phyloP scores from a whole-genome alignment of 2,797 vertebrate genomes.

The Iguana delicatissima region DNA sequence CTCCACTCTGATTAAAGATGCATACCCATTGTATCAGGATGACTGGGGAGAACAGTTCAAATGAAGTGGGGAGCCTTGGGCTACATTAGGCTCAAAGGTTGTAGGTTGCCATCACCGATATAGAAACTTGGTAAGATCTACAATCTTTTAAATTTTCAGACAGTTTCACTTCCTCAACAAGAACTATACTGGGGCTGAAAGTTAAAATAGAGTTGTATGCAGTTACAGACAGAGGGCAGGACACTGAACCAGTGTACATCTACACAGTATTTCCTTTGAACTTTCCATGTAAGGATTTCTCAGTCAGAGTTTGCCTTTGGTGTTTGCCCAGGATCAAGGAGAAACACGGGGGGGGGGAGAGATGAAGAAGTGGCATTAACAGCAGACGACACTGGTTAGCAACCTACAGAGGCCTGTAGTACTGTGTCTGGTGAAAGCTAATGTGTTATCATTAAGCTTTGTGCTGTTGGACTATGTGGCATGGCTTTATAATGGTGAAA shows the following conservation, averaged over 20 bases:
- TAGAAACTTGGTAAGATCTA: neutral
- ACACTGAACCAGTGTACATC: neutral
- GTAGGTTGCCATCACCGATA: neutral
- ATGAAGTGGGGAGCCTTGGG: neutral
- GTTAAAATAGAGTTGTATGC: neutral
- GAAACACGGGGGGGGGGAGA: no score
- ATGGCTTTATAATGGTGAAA: neutral
- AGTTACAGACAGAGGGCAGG: neutral
- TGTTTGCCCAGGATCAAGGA: neutral
- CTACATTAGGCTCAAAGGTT: neutral
- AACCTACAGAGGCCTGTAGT: neutral
- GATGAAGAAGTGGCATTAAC: neutral
- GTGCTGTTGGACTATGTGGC: neutral
- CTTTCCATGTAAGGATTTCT: no score
- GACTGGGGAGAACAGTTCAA: no score
- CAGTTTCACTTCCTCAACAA: neutral
- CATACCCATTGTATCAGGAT: no score
- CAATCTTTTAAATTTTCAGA: neutral
- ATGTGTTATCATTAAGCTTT: no score
- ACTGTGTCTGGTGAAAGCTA: neutral
- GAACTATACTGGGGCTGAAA: neutral
- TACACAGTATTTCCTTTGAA: no score
- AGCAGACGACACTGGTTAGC: neutral
- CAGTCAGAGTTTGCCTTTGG: no score
- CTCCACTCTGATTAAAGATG: no score